Conservation (phyloP, 1,140 invertebrate species). For the Rhizoglyphus robini region DNA sequence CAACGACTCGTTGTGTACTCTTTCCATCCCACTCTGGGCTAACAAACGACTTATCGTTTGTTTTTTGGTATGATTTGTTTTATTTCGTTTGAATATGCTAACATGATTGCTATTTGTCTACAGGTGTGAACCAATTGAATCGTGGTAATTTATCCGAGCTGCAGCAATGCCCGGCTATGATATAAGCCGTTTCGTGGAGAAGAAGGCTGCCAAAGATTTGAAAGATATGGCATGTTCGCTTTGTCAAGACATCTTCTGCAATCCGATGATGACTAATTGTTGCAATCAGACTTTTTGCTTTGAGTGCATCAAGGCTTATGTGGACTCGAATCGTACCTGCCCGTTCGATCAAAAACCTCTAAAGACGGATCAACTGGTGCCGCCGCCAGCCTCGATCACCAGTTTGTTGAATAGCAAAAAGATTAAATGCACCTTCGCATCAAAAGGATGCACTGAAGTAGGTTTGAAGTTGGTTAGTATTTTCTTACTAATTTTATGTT, state of each 20-base stretch:
- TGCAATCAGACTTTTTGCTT: neutral
- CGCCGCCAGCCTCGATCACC: neutral
- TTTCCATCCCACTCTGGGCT: too few species aligned
- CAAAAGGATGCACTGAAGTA: neutral
- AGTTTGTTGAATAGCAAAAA: neutral
- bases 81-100: too few species aligned
- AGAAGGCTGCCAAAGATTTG: neutral
- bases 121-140: too few species aligned
- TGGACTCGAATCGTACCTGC: neutral
- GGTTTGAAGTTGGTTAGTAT: neutral
- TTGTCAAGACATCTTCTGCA: neutral
- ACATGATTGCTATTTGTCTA: too few species aligned
- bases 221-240: neutral
- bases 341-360: constrained; percentile 1
- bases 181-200: neutral
- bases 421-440: neutral
- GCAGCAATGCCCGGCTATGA: constrained; percentile 11
- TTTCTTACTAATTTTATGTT: neutral
- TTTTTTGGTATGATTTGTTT: too few species aligned
- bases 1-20: too few species aligned
- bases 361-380: neutral
- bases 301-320: neutral
- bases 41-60: too few species aligned
- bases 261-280: neutral
- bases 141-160: too few species aligned